A percentile compares a stretch with the other conserved stretches of the same genome.
Conservation (phyloP, 1,140 invertebrate genomes). For the Vollenhovia emeryi region DNA sequence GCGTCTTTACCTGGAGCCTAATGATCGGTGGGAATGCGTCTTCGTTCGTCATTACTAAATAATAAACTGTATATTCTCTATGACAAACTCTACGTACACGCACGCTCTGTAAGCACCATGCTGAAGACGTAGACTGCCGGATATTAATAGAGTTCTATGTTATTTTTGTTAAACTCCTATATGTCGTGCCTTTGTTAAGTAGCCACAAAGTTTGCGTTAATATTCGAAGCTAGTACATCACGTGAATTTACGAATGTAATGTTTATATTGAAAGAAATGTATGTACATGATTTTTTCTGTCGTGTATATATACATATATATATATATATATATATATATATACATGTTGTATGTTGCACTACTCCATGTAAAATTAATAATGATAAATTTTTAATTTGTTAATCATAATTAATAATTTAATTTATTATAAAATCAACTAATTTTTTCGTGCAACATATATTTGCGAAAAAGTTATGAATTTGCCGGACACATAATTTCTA, state of each 20-base stretch:
- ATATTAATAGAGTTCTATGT: constrained; percentile 79
- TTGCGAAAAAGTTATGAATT: neutral
- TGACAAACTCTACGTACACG: constrained; percentile 76
- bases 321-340: no score
- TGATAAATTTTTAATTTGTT: neutral
- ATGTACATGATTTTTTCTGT: neutral
- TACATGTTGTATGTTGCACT: neutral
- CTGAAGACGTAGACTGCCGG: constrained; percentile 75
- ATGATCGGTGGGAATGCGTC: constrained; percentile 78
- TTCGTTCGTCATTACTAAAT: constrained; percentile 79
- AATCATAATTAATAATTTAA: neutral
- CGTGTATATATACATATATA: neutral
- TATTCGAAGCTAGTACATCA: neutral
- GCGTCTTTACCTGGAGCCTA: constrained; percentile 79
- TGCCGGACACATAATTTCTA: neutral
- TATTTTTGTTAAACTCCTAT: constrained; percentile 73
- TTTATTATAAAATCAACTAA: neutral
- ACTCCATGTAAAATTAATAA: neutral
- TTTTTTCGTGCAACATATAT: neutral
- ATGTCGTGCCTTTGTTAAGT: constrained; percentile 35
- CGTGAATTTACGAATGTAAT: neutral
- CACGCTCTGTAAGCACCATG: constrained; percentile 77
- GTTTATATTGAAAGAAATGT: neutral
- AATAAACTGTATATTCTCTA: constrained; percentile 77
- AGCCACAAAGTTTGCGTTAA: neutral